Evolutionary conservation across 2,888 invertebrate species (phyloP).

Genomic region (Oxystoma pomonae): DNA sequence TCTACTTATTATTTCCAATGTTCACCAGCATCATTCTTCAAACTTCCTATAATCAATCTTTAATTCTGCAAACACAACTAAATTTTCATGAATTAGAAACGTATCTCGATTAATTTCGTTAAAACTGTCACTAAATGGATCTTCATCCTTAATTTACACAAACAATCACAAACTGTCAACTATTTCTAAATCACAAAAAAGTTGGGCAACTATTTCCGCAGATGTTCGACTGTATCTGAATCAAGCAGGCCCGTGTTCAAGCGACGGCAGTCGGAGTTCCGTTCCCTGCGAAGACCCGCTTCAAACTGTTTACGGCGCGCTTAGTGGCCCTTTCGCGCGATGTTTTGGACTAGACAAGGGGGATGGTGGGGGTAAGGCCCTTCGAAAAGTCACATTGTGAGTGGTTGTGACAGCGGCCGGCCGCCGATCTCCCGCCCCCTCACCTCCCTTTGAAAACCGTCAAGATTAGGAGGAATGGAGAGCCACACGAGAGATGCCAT

Average conservation of each 20-base stretch:
- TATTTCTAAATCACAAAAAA: no score
- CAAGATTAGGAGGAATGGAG: slow-evolving; percentile 25
- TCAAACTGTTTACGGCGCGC: slow-evolving; percentile 38
- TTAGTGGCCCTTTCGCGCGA: slow-evolving; percentile 28
- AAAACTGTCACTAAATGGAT: no score
- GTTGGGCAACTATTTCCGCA: no score
- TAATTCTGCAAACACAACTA: no score
- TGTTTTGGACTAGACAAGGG: slow-evolving; percentile 28
- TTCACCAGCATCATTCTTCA: no score
- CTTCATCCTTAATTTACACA: no score
- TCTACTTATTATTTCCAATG: no score
- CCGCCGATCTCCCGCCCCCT: slow-evolving; percentile 31
- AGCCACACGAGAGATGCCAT: slow-evolving; percentile 12
- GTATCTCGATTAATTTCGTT: no score
- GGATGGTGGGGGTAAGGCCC: slow-evolving; percentile 23
- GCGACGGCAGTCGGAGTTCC: slow-evolving; percentile 27
- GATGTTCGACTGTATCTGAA: background rate
- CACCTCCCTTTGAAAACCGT: slow-evolving; percentile 19
- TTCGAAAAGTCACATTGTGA: slow-evolving; percentile 41
- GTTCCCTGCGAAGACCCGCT: slow-evolving; percentile 31
- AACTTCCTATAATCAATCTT: no score
- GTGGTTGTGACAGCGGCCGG: slow-evolving; percentile 36
- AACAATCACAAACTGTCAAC: no score
- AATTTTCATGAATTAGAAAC: no score
- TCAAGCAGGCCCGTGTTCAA: slow-evolving; percentile 13